Evolutionary conservation across 2,797 vertebrate genomes (phyloP), one percentile per base, ranked within the genome.

Genomic region (Triplophysa bombifrons): DNA sequence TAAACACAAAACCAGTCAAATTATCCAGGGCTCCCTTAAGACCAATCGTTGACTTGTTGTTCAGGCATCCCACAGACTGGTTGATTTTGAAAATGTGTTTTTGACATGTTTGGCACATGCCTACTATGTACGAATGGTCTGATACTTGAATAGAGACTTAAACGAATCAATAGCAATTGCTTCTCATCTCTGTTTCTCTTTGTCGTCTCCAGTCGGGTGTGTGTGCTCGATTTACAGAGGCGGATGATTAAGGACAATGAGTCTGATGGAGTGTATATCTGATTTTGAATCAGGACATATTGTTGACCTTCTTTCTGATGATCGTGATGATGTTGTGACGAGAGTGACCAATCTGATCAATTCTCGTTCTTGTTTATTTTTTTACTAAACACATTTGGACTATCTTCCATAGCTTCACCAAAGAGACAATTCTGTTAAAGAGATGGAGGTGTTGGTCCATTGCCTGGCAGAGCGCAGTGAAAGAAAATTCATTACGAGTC

Each of bases 231-330:
- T 86, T 89, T 90, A 89, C 89, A 91, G 90, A 93, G 81, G 88
- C 86, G 86, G 90, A 92, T 92, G 90, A 91, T 92, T 88, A 85
- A 85, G 69, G 82, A 88, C 88, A 92, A 91, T 89, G 88, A 88
- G 87, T 88, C 89, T 92, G 91, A 93, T 91, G 90, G 90, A 92
- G 91, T 90, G 92, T 93, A 92, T 91, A 91, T 91, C 90, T 90
- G 83, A 87, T 91, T 88, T 87, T 91, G 91, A 90, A 93, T 92
- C 88, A 89, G 86, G 90, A 90, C 87, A 90, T 91, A 93, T 93
- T 93, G 92, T 93, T 93, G 93, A 91, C 90, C 87, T 90, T 93
- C 84, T 85, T 82, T 72, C 79, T 73, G 88, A 85, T 90, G 90
- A 92, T 91, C 91, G 91, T 89, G 92, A 85, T 85, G 80, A 81